phyloP scores from a whole-genome alignment of 2,797 vertebrate species.

The Loris lydekkerianus region DNA sequence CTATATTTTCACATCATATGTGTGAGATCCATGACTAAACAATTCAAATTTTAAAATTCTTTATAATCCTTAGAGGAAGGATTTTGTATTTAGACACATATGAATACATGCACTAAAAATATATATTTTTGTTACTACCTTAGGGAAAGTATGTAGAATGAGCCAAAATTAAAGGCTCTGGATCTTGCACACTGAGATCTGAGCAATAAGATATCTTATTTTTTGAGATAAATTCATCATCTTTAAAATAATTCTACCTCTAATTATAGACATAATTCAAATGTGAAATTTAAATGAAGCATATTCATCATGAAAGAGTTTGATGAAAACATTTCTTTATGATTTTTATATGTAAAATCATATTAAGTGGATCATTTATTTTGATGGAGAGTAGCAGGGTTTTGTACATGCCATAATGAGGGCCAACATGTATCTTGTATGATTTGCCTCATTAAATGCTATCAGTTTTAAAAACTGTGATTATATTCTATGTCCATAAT shows the following conservation, averaged over 20 bases:
- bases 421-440: neutral
- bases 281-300: slow-evolving; percentile 21
- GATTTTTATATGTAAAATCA: neutral
- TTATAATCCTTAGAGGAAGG: neutral
- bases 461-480: neutral
- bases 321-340: neutral
- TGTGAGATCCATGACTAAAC: neutral
- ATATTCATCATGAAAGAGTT: neutral
- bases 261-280: neutral
- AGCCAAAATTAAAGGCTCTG: neutral
- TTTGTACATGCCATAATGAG: neutral
- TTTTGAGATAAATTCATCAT: neutral
- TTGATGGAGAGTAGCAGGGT: neutral
- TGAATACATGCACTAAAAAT: neutral
- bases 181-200: neutral
- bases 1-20: neutral
- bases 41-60: neutral
- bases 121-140: neutral
- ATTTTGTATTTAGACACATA: neutral
- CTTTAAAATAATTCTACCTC: neutral
- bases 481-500: neutral
- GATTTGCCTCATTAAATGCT: neutral
- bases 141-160: neutral
- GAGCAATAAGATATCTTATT: neutral
- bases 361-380: neutral